A percentile compares a stretch with the other conserved stretches of the same genome.
Conservation (phyloP, 2,113 vertebrate species). For the Lophius piscatorius region DNA sequence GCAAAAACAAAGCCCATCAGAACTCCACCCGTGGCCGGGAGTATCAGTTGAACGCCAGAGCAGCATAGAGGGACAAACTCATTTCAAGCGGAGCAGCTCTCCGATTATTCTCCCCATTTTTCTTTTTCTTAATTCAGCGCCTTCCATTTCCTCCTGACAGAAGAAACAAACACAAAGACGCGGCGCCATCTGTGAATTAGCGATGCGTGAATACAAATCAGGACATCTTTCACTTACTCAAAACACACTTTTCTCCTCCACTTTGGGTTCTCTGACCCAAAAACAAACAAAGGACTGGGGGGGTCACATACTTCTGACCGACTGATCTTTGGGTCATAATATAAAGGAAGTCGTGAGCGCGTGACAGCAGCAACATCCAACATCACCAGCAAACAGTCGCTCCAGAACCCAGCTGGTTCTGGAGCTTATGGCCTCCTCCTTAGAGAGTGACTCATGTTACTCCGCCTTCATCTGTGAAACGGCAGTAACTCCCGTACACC, state of each 20-base stretch:
- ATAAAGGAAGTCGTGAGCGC: slow-evolving; percentile 15
- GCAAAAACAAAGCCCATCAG: slow-evolving; percentile 61
- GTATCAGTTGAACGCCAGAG: slow-evolving; percentile 56
- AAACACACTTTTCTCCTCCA: slow-evolving; percentile 25
- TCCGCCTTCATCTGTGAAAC: slow-evolving; percentile 33
- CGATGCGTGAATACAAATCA: slow-evolving; percentile 67
- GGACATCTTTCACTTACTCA: slow-evolving; percentile 45
- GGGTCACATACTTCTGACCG: too few species aligned
- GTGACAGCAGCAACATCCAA: slow-evolving; percentile 18
- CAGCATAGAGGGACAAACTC: slow-evolving; percentile 50
- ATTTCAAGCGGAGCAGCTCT: slow-evolving; percentile 68
- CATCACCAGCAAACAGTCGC: slow-evolving; percentile 9
- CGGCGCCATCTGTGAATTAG: slow-evolving; percentile 40
- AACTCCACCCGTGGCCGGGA: slow-evolving; percentile 57
- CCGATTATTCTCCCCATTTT: slow-evolving; percentile 65
- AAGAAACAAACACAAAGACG: slow-evolving; percentile 51
- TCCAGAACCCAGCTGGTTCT: slow-evolving; percentile 14
- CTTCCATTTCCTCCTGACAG: slow-evolving; percentile 52
- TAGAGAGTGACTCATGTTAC: slow-evolving; percentile 25
- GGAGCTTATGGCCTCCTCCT: slow-evolving; percentile 24
- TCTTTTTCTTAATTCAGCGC: slow-evolving; percentile 7
- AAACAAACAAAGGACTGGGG: too few species aligned
- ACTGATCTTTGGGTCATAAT: too few species aligned
- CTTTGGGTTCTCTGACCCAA: slow-evolving; percentile 24
- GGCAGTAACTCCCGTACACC: slow-evolving; percentile 29